A percentile compares a stretch with the other conserved stretches of the same genome.
Conservation (phyloP, 2,113 vertebrate species). For the Setophaga kirtlandii region DNA sequence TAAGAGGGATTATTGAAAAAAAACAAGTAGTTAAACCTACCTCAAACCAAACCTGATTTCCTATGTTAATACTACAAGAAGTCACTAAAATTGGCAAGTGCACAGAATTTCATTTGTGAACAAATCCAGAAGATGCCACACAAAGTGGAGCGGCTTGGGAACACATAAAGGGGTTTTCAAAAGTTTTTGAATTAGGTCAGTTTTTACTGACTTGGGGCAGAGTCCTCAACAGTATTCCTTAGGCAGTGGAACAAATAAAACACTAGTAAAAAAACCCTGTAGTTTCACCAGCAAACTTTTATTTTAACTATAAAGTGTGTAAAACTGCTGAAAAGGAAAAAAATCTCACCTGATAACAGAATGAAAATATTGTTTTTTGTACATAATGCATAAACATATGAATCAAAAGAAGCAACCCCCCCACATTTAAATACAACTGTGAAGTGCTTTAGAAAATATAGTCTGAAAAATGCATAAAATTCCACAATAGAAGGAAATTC, state of each 20-base stretch:
- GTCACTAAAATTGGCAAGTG: not conserved
- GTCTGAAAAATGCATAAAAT: conserved; percentile 28
- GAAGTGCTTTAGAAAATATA: conserved; percentile 45
- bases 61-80: not conserved
- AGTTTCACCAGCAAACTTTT: conserved; percentile 72
- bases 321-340: conserved; percentile 39
- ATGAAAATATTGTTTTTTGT: conserved; percentile 36
- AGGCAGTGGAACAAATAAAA: not conserved
- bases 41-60: not conserved
- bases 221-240: not conserved
- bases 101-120: not conserved
- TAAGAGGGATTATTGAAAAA: not conserved
- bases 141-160: not conserved
- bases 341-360: conserved; percentile 17
- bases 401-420: conserved; percentile 31
- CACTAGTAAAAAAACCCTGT: not conserved
- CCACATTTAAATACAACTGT: conserved; percentile 38
- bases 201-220: not conserved
- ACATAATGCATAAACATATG: conserved; percentile 13
- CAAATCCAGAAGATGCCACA: not conserved
- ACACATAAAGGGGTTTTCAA: not conserved
- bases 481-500: not conserved
- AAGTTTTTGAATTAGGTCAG: not conserved
- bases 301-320: conserved; percentile 69
- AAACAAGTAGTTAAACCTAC: not conserved